phyloP scores from a whole-genome alignment of 2,888 invertebrate genomes.

The Neria commutata region DNA sequence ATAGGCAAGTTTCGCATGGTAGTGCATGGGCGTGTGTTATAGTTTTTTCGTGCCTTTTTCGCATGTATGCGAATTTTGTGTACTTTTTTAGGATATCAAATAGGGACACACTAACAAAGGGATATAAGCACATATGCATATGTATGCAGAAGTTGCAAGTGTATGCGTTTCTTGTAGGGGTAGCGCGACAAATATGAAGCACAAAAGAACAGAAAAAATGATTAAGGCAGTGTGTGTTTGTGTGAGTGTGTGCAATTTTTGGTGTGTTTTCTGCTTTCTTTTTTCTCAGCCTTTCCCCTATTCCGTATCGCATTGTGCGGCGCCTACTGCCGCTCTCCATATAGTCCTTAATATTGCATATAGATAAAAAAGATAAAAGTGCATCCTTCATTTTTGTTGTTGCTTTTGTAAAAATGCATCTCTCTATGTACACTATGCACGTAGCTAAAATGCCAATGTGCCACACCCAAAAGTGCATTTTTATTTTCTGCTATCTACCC shows the following conservation, averaged over 20 bases:
- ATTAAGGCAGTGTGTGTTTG: slow-evolving; percentile 22
- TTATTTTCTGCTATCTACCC: slow-evolving; percentile 42
- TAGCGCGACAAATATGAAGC: slow-evolving; percentile 21
- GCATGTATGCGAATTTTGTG: slow-evolving; percentile 39
- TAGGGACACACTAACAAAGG: no score
- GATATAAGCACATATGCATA: no score
- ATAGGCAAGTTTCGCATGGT: not conserved
- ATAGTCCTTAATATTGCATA: no score
- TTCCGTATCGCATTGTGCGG: no score
- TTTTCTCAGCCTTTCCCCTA: no score
- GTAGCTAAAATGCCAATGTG: slow-evolving; percentile 34
- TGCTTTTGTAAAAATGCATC: not conserved
- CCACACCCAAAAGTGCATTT: slow-evolving; percentile 59
- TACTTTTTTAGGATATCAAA: slow-evolving; percentile 55
- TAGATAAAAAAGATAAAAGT: no score
- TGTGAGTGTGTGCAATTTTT: not conserved
- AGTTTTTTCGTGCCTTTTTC: not conserved
- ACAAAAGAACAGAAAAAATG: slow-evolving; percentile 14
- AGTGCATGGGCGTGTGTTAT: slow-evolving; percentile 44
- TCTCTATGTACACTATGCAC: not conserved
- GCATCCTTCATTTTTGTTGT: slow-evolving; percentile 32
- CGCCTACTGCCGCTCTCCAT: no score
- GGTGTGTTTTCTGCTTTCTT: no score
- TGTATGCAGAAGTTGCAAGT: slow-evolving; percentile 12
- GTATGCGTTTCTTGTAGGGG: slow-evolving; percentile 5